These are phyloP conservation scores for Vimba vimba DNA, from an alignment of 2,113 vertebrate genomes.

Conservation along the genomic window DNA sequence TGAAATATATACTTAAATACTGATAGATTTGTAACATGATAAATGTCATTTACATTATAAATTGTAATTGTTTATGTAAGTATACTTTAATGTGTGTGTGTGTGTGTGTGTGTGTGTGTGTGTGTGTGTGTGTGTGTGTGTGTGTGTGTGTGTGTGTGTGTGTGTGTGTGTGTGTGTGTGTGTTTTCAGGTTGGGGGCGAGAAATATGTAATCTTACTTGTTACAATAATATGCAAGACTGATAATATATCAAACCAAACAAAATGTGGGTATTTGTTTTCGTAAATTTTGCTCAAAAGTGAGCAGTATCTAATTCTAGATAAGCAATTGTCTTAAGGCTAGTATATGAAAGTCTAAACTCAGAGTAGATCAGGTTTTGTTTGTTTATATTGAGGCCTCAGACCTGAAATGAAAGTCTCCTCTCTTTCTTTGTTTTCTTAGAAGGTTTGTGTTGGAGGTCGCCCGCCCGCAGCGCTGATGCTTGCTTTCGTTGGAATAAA, in stretches of 20 bases:
- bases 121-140: too few species aligned
- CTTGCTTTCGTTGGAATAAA: slow-evolving; percentile 44
- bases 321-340: slow-evolving; percentile 15
- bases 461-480: not conserved
- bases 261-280: not conserved
- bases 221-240: not conserved
- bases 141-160: too few species aligned
- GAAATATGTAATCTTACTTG: not conserved
- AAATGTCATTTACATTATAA: too few species aligned
- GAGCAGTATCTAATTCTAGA: not conserved
- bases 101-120: too few species aligned
- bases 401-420: slow-evolving; percentile 32
- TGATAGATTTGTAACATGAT: too few species aligned
- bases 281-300: not conserved
- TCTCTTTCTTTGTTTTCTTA: slow-evolving; percentile 46
- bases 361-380: slow-evolving; percentile 35
- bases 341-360: not conserved
- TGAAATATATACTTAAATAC: too few species aligned
- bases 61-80: too few species aligned
- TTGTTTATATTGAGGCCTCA: slow-evolving; percentile 38
- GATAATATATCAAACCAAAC: slow-evolving; percentile 15
- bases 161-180: too few species aligned
- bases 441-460: slow-evolving; percentile 30
- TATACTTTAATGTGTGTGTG: too few species aligned
- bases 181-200: too few species aligned